phyloP scores from a whole-genome alignment of 2,113 vertebrate species.

The Uria lomvia region DNA sequence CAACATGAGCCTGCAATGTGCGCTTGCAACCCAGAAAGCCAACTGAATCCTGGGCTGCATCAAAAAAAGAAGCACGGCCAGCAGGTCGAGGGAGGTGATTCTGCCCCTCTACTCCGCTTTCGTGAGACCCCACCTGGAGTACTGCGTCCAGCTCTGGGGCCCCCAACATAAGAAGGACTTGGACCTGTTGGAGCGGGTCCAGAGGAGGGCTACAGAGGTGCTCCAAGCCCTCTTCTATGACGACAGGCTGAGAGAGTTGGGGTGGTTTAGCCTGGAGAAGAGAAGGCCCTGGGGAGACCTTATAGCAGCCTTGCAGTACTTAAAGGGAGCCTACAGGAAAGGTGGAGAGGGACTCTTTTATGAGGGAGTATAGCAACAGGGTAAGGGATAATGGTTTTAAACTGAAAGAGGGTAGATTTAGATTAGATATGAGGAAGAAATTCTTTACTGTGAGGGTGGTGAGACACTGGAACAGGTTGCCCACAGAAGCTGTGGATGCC shows the following conservation, averaged over 20 bases:
- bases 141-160: not conserved
- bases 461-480: not conserved
- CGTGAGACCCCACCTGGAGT: not conserved
- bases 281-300: not conserved
- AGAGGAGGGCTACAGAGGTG: not conserved
- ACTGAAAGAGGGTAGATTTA: not conserved
- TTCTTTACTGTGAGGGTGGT: not conserved
- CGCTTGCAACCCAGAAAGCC: not conserved
- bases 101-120: not conserved
- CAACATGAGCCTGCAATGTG: not conserved
- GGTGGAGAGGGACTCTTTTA: not conserved
- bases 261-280: not conserved
- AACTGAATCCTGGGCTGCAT: not conserved
- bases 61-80: not conserved
- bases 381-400: not conserved
- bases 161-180: not conserved
- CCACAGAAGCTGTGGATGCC: not conserved
- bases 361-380: not conserved
- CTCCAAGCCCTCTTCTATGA: not conserved
- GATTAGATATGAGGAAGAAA: not conserved
- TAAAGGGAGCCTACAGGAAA: not conserved
- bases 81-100: not conserved
- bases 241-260: not conserved
- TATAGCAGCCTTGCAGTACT: not conserved
- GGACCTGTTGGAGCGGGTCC: not conserved